Conservation (phyloP, 2,888 invertebrate species). For the Dynastes tityus region DNA sequence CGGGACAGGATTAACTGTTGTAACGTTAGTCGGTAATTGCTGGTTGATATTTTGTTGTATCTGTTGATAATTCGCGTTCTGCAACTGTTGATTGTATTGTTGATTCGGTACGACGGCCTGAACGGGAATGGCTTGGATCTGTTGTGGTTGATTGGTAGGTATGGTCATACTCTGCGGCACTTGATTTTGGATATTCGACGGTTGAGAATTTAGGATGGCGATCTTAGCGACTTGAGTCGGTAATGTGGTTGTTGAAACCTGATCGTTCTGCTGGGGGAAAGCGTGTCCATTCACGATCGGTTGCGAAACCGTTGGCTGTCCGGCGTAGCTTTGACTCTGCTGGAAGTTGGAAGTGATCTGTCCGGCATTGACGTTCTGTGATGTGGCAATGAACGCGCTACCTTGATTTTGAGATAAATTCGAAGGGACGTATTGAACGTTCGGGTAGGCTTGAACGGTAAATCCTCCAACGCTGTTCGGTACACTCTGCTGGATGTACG, state of each 20-base stretch:
- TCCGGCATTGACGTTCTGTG: conserved; percentile 62
- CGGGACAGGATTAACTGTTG: conserved; percentile 42
- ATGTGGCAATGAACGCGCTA: conserved; percentile 68
- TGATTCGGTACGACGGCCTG: conserved; percentile 50
- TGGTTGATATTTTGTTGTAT: conserved; percentile 39
- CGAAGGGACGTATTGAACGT: conserved; percentile 68
- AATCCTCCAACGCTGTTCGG: conserved; percentile 63
- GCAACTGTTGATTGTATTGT: conserved; percentile 50
- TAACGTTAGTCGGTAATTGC: conserved; percentile 29
- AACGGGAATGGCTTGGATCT: conserved; percentile 52
- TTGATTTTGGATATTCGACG: conserved; percentile 60
- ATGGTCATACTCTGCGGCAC: conserved; percentile 52
- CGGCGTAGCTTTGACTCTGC: conserved; percentile 68
- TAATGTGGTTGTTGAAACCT: conserved; percentile 60
- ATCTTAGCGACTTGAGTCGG: conserved; percentile 66
- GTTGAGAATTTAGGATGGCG: conserved; percentile 62
- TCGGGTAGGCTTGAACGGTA: conserved; percentile 58
- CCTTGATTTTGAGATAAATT: conserved; percentile 66
- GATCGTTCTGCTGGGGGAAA: conserved; percentile 59
- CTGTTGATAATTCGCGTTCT: conserved; percentile 48
- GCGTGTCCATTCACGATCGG: conserved; percentile 68
- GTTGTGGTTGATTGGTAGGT: conserved; percentile 49
- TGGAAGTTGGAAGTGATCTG: conserved; percentile 62
- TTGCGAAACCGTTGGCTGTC: conserved; percentile 63
- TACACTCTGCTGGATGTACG: conserved; percentile 64